A percentile compares a stretch with the other conserved stretches of the same genome.
These are phyloP conservation scores for Eurystomus gularis DNA, from an alignment of 2,113 vertebrate genomes.

Conservation along the genomic window DNA sequence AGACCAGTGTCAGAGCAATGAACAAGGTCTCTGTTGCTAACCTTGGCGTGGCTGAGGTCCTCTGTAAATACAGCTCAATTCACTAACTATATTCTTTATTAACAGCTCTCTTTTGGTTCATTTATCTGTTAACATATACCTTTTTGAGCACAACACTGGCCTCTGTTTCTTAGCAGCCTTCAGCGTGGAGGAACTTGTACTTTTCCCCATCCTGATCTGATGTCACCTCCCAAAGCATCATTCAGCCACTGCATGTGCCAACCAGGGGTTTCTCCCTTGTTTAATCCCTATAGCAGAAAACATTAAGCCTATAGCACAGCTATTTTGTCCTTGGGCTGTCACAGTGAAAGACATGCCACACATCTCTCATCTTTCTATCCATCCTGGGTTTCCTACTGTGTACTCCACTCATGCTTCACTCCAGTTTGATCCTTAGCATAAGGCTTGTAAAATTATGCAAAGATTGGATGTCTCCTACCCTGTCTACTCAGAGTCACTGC, in stretches of 20 bases:
- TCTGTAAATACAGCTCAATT: slow-evolving; percentile 32
- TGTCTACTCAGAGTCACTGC: slow-evolving; percentile 33
- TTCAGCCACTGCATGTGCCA: neutral
- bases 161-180: slow-evolving; percentile 65
- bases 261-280: slow-evolving; percentile 34
- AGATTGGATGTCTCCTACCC: neutral
- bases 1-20: neutral
- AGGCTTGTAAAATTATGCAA: slow-evolving; percentile 36
- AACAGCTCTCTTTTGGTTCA: neutral
- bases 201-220: slow-evolving; percentile 48
- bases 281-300: slow-evolving; percentile 45
- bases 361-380: slow-evolving; percentile 28
- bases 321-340: neutral
- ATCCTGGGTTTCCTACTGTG: slow-evolving; percentile 44
- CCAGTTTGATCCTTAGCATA: slow-evolving; percentile 35
- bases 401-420: slow-evolving; percentile 27
- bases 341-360: neutral
- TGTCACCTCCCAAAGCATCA: slow-evolving; percentile 54
- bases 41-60: slow-evolving; percentile 31
- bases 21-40: slow-evolving; percentile 44
- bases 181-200: slow-evolving; percentile 31
- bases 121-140: neutral
- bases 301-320: neutral
- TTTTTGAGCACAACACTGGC: slow-evolving; percentile 50
- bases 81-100: neutral